phyloP scores from a whole-genome alignment of 2,113 vertebrate species.

The Elephantulus edwardii region DNA sequence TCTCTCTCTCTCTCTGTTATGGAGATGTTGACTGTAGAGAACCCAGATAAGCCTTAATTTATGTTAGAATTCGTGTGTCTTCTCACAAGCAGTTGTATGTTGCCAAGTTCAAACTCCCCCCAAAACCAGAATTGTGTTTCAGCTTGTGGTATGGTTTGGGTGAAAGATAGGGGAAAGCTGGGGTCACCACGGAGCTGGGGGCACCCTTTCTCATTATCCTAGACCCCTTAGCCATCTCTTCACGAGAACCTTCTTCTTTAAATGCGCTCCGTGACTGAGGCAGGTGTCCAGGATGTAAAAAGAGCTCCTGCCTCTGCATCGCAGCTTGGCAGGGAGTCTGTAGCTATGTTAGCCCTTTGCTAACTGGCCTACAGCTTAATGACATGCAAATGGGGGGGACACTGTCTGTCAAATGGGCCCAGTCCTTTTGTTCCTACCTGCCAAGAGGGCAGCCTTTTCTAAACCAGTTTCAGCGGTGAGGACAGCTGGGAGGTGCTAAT shows the following conservation, averaged over 20 bases:
- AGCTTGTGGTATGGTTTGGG: background rate
- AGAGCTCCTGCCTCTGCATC: background rate
- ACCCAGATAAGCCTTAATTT: background rate
- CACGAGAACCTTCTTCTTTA: conserved; percentile 35
- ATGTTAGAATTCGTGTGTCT: background rate
- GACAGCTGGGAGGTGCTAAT: conserved; percentile 57
- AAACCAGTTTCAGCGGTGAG: conserved; percentile 25
- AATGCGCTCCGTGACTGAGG: background rate
- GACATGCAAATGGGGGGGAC: conserved; percentile 66
- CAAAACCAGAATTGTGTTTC: background rate
- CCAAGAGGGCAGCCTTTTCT: conserved; percentile 48
- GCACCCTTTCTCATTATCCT: background rate
- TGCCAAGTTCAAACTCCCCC: background rate
- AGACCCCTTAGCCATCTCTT: background rate
- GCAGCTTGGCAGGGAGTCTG: conserved; percentile 63
- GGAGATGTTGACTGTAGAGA: background rate
- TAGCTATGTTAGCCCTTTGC: conserved; percentile 56
- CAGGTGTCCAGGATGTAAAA: conserved; percentile 60
- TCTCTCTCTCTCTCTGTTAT: background rate
- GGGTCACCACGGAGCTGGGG: background rate
- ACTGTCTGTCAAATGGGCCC: conserved; percentile 62
- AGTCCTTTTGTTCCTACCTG: conserved; percentile 68
- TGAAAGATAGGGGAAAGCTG: background rate
- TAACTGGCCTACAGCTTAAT: conserved; percentile 61
- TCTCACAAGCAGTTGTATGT: background rate